Percentiles rank a stretch among this genome's conserved stretches.
Evolutionary conservation across 2,113 vertebrate species (phyloP).

Genomic region (Planiliza haematocheilus): DNA sequence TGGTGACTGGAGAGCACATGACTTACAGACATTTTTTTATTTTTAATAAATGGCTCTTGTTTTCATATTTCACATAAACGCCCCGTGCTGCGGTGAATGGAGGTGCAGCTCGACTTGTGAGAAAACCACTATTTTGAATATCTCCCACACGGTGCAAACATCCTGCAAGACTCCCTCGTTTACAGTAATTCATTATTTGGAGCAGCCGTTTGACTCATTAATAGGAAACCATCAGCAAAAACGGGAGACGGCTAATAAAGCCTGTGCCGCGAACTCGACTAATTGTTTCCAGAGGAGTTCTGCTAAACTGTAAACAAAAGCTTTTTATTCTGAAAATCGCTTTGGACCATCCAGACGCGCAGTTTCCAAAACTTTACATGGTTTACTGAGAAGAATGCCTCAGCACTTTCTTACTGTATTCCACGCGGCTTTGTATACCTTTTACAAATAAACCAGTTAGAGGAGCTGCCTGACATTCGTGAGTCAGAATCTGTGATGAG

Average conservation of each 20-base stretch:
- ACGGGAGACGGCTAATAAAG: not conserved
- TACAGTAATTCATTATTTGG: slow-evolving; percentile 63
- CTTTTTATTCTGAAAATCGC: no score
- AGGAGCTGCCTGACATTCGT: not conserved
- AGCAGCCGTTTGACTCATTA: slow-evolving; percentile 54
- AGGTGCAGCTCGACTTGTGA: slow-evolving; percentile 2
- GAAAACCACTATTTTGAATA: slow-evolving; percentile 51
- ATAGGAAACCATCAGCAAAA: slow-evolving; percentile 54
- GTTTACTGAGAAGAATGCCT: not conserved
- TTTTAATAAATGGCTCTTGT: not conserved
- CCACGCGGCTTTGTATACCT: not conserved
- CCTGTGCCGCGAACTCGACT: slow-evolving; percentile 25
- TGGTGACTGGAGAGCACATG: slow-evolving; percentile 55
- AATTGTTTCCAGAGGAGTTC: slow-evolving; percentile 54
- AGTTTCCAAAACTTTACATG: not conserved
- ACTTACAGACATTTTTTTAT: slow-evolving; percentile 28
- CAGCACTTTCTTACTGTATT: not conserved
- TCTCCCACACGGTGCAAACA: slow-evolving; percentile 42
- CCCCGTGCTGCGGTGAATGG: slow-evolving; percentile 4
- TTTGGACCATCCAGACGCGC: not conserved
- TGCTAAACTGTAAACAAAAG: slow-evolving; percentile 19
- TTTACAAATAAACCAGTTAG: not conserved
- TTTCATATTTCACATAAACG: slow-evolving; percentile 52
- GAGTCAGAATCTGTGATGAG: no score
- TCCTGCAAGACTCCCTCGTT: slow-evolving; percentile 42